phyloP scores from a whole-genome alignment of 2,113 vertebrate species.

The Aix galericulata region DNA sequence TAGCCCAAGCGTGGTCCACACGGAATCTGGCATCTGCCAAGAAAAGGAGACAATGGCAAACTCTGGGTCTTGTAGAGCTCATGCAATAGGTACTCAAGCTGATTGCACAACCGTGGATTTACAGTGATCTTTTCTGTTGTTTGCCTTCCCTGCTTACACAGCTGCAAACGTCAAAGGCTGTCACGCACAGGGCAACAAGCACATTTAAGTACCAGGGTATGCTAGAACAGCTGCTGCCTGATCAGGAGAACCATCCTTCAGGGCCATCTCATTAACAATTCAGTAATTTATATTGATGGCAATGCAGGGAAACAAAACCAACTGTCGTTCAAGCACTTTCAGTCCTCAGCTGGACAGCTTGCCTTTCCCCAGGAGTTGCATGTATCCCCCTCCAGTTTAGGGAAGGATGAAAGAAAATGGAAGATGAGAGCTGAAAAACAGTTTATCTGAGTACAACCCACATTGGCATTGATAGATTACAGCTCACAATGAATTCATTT shows the following conservation, averaged over 20 bases:
- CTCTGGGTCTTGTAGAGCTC: background rate
- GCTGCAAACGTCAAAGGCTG: background rate
- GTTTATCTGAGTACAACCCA: background rate
- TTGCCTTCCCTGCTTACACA: background rate
- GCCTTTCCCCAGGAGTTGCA: background rate
- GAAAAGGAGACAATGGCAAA: background rate
- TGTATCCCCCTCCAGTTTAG: background rate
- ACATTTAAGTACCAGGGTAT: background rate
- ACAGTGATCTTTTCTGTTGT: background rate
- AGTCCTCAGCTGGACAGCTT: background rate
- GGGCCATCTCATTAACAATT: background rate
- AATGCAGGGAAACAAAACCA: background rate
- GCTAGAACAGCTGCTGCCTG: conserved; percentile 13
- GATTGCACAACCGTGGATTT: background rate
- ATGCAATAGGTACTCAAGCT: background rate
- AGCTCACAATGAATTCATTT: background rate
- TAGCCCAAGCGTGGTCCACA: background rate
- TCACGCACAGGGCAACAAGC: background rate
- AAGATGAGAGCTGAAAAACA: background rate
- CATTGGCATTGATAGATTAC: background rate
- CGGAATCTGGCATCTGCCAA: background rate
- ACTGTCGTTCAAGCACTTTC: background rate
- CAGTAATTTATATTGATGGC: background rate
- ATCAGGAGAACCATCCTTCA: background rate
- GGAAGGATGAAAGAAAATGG: background rate